Evolutionary conservation across 2,888 invertebrate species (phyloP), one percentile per base, ranked within the genome.

Genomic region (Apoderus coryli): DNA sequence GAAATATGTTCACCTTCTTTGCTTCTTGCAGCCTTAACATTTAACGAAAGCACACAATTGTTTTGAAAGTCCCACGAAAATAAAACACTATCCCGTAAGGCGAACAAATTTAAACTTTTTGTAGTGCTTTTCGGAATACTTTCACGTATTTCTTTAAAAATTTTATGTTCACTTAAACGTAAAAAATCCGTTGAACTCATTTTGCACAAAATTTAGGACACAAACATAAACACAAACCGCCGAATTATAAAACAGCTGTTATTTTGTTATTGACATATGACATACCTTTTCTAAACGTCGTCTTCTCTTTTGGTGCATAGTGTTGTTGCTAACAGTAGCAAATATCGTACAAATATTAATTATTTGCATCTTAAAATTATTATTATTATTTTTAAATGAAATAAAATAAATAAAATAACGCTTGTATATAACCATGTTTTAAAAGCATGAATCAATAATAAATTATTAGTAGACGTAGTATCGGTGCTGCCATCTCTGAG

Each of bases 1-100:
- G 62, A 56, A 24, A 68, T 60, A 32, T 65, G 62, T 32, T 67
- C 64, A 15, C 52, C 51, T 32, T 50, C 53, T 32, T 58, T 49
- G 16, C 53, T 42, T 29, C 58, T 51, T 5, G 57, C 56, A 10
- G 57, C 54, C 39, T 66, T 63, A 38, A 75, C 43, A 51, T 76
- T 73, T 39, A 76, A 54, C 35, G 70, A 63, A 44, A 71, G 58
- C 36, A 77, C 61, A 52, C 72, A 73, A 48, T 65, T 69, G 50
- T 74, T 71, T 33, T 63, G 56, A 2, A 65, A 61, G 48, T 72
- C 68, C 78, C 77, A 78, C 43, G 69, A 63, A 47, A 70, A 78
- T 32, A 77, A 56, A 42, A 75, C 65, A 53, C 75, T 72, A 42
- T 76, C 74, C 35, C 67, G 66, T 31, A 74, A 63, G 44, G 68